Evolutionary conservation across 2,888 invertebrate species (phyloP).

Genomic region (Himalopsyche kuldschensis): DNA sequence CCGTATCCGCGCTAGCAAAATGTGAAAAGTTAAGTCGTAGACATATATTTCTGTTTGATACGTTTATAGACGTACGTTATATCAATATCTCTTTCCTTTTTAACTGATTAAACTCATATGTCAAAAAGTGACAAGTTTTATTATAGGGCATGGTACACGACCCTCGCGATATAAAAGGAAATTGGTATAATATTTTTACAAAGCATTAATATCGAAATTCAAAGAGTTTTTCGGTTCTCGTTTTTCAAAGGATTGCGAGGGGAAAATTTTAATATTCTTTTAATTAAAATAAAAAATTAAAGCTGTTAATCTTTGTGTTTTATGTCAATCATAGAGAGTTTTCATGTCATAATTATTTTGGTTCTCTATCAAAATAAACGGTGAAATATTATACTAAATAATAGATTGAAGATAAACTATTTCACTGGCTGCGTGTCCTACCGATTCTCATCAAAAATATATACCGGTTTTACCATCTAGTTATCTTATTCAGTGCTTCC

Average conservation of each 20-base stretch:
- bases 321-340: too few relatives aligned
- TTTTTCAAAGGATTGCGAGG: slow-evolving; percentile 3
- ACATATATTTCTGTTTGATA: slow-evolving; percentile 31
- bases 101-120: slow-evolving; percentile 40
- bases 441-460: too few relatives aligned
- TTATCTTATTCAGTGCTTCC: too few relatives aligned
- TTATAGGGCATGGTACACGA: slow-evolving; percentile 19
- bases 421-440: too few relatives aligned
- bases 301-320: too few relatives aligned
- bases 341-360: too few relatives aligned
- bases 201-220: slow-evolving; percentile 13
- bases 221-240: background rate
- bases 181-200: slow-evolving; percentile 14
- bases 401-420: too few relatives aligned
- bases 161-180: slow-evolving; percentile 4
- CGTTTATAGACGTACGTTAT: slow-evolving; percentile 33
- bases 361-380: too few relatives aligned
- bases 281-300: background rate
- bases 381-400: too few relatives aligned
- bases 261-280: background rate
- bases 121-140: slow-evolving; percentile 40
- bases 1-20: slow-evolving; percentile 11
- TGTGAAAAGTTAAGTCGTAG: slow-evolving; percentile 17
- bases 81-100: slow-evolving; percentile 36
- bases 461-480: too few relatives aligned